Conservation (phyloP, 2,888 invertebrate genomes). For the Cancer borealis region DNA sequence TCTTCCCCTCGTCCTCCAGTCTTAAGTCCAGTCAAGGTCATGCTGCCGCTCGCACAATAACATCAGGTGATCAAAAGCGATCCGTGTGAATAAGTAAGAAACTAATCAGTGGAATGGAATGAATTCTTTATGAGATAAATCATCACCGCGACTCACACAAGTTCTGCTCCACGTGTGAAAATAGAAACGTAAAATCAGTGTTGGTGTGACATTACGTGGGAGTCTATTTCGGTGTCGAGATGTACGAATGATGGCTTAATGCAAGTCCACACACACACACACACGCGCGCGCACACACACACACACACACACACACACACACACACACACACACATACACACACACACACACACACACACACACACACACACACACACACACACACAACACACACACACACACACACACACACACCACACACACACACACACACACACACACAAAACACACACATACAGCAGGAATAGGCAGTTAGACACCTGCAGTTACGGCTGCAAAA, state of each 20-base stretch:
- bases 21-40: neutral
- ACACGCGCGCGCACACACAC: constrained; percentile 15
- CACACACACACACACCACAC: constrained; percentile 17
- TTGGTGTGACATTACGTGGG: neutral
- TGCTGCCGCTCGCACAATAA: neutral
- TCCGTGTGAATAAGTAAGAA: neutral
- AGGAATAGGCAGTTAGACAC: neutral
- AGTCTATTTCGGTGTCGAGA: neutral
- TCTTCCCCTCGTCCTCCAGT: neutral
- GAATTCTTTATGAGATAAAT: neutral
- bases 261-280: neutral
- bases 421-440: constrained; percentile 11
- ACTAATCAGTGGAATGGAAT: neutral
- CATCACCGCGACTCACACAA: neutral
- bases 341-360: neutral
- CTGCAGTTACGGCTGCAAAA: constrained; percentile 13
- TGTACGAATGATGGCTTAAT: neutral
- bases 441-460: constrained; percentile 2
- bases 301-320: constrained; percentile 20
- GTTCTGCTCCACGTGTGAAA: neutral
- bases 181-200: neutral
- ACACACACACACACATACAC: constrained; percentile 1
- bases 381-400: constrained; percentile 20
- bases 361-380: constrained; percentile 12
- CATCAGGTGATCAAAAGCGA: neutral